Evolutionary conservation across 2,888 invertebrate species (phyloP), one percentile per base, ranked within the genome.

Genomic region (Linyphia triangularis): DNA sequence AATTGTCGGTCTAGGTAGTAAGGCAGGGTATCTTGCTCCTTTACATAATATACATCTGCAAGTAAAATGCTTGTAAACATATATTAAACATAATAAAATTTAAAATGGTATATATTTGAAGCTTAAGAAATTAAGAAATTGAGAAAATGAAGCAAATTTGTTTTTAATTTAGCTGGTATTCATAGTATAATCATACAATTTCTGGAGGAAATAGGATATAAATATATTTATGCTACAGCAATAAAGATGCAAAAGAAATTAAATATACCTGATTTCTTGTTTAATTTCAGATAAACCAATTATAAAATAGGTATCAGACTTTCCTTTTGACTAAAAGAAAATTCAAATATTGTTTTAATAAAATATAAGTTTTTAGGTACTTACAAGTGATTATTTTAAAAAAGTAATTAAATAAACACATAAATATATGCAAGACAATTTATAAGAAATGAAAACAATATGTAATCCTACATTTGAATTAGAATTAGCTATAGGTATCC

Each of bases 1-100:
- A 5, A 97, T 94, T 89, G 96, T 96, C 1, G 98, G 98, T 78
- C 96, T 95, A 0, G 98, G 98, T 26, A 95, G 95, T 0, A 97
- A 96, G 33, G 95, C 94, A 0, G 99, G 99, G 93, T 96, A 98
- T 19, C 95, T 94, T 22, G 96, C 94, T n/a, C 98, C 98, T 92
- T 97, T 96, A 91, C 98, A 99, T 78, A 96, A 94, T 30, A 98
- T 96, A 16, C 96, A 96, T 59, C 96, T 92, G 7, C n/a, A 43
- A 70, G 43, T 22, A 22, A 33, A 28, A 70, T 28, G 5, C 5
- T 51, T 51, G 13, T 51, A 33, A 33, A 6, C 9, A 33, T 6
- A n/a, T n/a, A n/a, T n/a, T n/a, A n/a, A n/a, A n/a, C n/a, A n/a
- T n/a, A n/a, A n/a, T n/a, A n/a, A n/a, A n/a, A n/a, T n/a, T n/a